A percentile compares a stretch with the other conserved stretches of the same genome.
phyloP scores from a whole-genome alignment of 2,797 vertebrate species.

The Kryptopterus vitreolus region DNA sequence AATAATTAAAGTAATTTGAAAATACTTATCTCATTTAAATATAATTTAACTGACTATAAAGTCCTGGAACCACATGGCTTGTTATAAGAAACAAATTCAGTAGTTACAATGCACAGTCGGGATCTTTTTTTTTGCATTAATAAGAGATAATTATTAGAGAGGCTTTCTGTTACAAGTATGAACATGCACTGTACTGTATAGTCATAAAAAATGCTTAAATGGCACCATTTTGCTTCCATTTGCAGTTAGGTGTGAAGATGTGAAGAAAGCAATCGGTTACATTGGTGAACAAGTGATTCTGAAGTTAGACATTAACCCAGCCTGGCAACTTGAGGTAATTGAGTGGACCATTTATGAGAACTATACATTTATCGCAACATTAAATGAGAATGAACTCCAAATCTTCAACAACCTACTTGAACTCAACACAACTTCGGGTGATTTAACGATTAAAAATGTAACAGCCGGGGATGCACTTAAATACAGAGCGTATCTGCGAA shows the following conservation, averaged over 20 bases:
- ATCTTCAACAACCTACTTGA: not conserved
- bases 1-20: not conserved
- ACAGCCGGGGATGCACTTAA: not conserved
- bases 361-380: not conserved
- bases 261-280: not conserved
- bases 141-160: no score
- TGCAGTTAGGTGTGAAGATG: not conserved
- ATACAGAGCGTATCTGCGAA: not conserved
- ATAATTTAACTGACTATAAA: no score
- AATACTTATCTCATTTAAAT: no score
- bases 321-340: not conserved
- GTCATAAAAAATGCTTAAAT: not conserved
- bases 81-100: no score
- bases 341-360: not conserved
- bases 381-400: not conserved
- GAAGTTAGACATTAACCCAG: not conserved
- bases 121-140: no score
- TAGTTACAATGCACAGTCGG: no score
- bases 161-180: not conserved
- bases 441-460: conserved; percentile 6
- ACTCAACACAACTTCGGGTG: not conserved
- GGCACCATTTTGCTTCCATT: not conserved
- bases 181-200: no score
- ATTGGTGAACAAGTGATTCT: not conserved
- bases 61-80: no score